Evolutionary conservation across 2,113 vertebrate genomes (phyloP).

Genomic region (Canis aureus): DNA sequence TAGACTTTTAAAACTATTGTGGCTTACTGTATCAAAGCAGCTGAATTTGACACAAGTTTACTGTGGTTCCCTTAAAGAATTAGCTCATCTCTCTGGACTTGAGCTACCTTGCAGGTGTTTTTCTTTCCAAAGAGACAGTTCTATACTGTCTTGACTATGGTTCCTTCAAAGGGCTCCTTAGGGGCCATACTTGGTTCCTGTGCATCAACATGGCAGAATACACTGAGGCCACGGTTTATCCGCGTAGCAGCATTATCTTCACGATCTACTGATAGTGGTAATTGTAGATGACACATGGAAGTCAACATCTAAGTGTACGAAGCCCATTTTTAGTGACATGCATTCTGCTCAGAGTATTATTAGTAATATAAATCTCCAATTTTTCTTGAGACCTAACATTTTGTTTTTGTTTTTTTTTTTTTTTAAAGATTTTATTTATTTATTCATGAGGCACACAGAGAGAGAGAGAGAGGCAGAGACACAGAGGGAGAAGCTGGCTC

Average conservation of each 20-base stretch:
- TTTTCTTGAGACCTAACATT: slow-evolving; percentile 20
- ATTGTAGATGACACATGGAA: slow-evolving; percentile 1
- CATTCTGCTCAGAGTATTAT: not conserved
- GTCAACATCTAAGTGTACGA: not conserved
- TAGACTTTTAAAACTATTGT: not conserved
- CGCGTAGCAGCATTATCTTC: not conserved
- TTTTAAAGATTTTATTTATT: too few species aligned
- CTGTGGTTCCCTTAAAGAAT: not conserved
- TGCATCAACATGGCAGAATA: not conserved
- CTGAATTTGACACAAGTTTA: not conserved
- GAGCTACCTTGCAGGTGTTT: not conserved
- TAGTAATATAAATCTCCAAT: not conserved
- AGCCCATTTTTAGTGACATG: not conserved
- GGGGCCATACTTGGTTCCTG: not conserved
- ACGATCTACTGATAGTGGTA: slow-evolving; percentile 5
- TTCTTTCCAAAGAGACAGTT: not conserved
- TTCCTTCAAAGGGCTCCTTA: not conserved
- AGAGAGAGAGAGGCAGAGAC: too few species aligned
- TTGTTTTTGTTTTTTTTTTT: not conserved
- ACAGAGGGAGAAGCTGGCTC: too few species aligned
- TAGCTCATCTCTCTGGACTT: not conserved
- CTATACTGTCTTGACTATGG: not conserved
- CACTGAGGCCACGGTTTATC: not conserved
- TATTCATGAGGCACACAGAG: too few species aligned
- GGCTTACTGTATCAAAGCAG: not conserved